A percentile compares a stretch with the other conserved stretches of the same genome.
These are phyloP conservation scores for Pseudeuparius sepicola DNA, from an alignment of 2,888 invertebrate species.

Conservation along the genomic window DNA sequence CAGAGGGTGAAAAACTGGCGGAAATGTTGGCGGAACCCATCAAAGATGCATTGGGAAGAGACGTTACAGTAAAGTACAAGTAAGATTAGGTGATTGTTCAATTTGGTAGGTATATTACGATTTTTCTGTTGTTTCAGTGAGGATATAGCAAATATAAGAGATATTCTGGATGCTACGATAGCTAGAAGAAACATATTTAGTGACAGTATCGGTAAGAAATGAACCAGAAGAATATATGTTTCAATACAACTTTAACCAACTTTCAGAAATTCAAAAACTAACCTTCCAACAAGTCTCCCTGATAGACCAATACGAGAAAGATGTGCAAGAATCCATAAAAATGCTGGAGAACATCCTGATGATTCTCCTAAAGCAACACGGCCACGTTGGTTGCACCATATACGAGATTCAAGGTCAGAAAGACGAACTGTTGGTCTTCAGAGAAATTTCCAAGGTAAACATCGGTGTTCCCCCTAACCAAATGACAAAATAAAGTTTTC, in stretches of 20 bases:
- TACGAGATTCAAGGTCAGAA: slow-evolving; percentile 66
- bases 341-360: slow-evolving; percentile 70
- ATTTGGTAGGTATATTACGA: too few species aligned
- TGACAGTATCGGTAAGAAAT: too few species aligned
- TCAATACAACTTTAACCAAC: too few species aligned
- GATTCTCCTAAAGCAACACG: slow-evolving; percentile 57
- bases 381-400: slow-evolving; percentile 62
- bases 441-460: slow-evolving; percentile 66
- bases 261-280: slow-evolving; percentile 63
- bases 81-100: too few species aligned
- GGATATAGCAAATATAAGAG: slow-evolving; percentile 62
- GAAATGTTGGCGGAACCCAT: slow-evolving; percentile 70
- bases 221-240: too few species aligned
- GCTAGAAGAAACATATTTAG: slow-evolving; percentile 59
- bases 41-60: slow-evolving; percentile 65
- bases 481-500: slow-evolving; percentile 22
- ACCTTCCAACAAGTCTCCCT: slow-evolving; percentile 70
- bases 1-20: slow-evolving; percentile 66
- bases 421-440: slow-evolving; percentile 63
- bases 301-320: slow-evolving; percentile 65
- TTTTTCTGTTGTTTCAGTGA: too few species aligned
- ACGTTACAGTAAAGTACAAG: slow-evolving; percentile 60
- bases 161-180: slow-evolving; percentile 58
- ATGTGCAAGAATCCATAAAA: slow-evolving; percentile 62
- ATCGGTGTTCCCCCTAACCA: neutral